These are phyloP conservation scores for Eudasyphora cyanicolor DNA, from an alignment of 2,888 invertebrate genomes.

Conservation along the genomic window DNA sequence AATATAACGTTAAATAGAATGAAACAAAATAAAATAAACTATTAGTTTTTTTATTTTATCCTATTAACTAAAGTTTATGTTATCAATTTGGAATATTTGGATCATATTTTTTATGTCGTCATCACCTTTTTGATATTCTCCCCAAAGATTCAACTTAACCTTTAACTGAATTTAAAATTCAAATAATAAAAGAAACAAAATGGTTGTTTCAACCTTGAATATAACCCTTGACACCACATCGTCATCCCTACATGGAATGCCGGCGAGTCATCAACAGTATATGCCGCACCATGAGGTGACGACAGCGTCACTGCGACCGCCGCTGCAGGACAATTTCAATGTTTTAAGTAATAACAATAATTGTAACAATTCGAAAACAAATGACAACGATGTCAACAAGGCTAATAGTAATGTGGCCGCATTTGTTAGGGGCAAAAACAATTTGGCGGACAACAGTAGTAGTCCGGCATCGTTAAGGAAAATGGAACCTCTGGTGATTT, in stretches of 20 bases:
- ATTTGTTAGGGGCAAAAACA: conserved; percentile 59
- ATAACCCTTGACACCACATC: conserved; percentile 71
- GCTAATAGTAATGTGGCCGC: conserved; percentile 48
- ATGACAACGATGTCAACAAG: conserved; percentile 42
- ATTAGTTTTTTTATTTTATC: too few relatives aligned
- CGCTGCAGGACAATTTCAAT: conserved; percentile 29
- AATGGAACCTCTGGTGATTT: conserved; percentile 46
- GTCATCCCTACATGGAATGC: not conserved
- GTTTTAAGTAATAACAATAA: conserved; percentile 38
- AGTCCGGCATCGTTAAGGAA: conserved; percentile 38
- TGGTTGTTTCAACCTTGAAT: conserved; percentile 77
- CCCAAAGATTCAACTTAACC: too few relatives aligned
- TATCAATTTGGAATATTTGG: too few relatives aligned
- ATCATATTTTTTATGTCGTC: too few relatives aligned
- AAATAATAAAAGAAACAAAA: conserved; percentile 66
- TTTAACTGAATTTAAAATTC: too few relatives aligned
- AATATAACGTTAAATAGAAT: too few relatives aligned
- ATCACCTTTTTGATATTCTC: too few relatives aligned
- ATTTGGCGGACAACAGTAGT: conserved; percentile 32
- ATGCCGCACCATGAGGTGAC: conserved; percentile 23
- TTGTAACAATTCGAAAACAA: conserved; percentile 30
- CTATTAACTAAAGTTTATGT: too few relatives aligned
- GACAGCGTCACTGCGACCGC: not conserved
- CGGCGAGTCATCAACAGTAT: conserved; percentile 16
- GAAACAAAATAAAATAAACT: too few relatives aligned